phyloP scores from a whole-genome alignment of 2,888 invertebrate genomes.

The Pachymerium ferrugineum region DNA sequence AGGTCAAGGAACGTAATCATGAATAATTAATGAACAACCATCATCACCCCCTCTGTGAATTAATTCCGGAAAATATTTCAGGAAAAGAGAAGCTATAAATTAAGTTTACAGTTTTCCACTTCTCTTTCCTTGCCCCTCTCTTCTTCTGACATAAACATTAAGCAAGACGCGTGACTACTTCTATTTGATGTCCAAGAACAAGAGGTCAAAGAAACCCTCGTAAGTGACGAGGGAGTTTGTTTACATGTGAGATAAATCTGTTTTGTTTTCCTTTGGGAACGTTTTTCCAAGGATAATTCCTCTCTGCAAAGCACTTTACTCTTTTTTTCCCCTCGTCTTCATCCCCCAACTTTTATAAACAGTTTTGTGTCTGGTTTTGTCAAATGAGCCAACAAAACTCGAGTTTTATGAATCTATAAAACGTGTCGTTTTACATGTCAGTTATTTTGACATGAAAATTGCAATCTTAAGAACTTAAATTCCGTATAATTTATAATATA shows the following conservation, averaged over 20 bases:
- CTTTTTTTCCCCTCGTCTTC: not conserved
- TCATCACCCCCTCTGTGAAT: not conserved
- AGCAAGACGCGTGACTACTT: not conserved
- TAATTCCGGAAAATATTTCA: no score
- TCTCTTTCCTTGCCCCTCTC: not conserved
- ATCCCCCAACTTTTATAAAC: not conserved
- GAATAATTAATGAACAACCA: not conserved
- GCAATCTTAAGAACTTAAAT: not conserved
- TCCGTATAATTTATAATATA: not conserved
- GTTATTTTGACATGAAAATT: not conserved
- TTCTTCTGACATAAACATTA: not conserved
- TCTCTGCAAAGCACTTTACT: not conserved
- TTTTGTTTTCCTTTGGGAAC: constrained; percentile 2
- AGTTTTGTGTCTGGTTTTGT: not conserved
- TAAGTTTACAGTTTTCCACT: constrained; percentile 2
- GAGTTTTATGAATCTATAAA: not conserved
- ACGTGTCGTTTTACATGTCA: not conserved
- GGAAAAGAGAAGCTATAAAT: not conserved
- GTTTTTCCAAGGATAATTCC: not conserved
- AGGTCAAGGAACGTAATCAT: not conserved
- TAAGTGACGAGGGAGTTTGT: not conserved
- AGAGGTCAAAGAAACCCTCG: not conserved
- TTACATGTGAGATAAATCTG: not conserved
- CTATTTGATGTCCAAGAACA: not conserved
- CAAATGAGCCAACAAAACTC: not conserved